These are phyloP conservation scores for Ommatoiulus sabulosus DNA, from an alignment of 2,888 invertebrate species.

Conservation along the genomic window DNA sequence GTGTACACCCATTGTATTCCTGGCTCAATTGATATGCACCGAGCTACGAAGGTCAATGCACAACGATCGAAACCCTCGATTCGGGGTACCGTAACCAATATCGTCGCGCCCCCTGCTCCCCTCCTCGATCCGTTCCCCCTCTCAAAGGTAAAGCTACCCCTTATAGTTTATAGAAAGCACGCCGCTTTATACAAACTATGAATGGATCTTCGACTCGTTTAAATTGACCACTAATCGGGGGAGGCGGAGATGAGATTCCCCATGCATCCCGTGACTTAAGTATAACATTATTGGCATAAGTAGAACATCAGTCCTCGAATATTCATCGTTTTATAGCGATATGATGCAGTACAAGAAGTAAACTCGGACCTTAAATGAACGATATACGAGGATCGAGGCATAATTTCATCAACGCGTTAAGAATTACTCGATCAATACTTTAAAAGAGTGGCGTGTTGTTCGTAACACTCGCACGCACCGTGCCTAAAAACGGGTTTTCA, in stretches of 20 bases:
- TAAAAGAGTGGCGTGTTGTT: no score
- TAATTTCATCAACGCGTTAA: no score
- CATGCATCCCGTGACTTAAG: background rate
- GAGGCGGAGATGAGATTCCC: background rate
- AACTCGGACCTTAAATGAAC: no score
- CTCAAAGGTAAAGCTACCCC: background rate
- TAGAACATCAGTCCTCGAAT: no score
- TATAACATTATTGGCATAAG: background rate
- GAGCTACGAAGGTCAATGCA: slow-evolving; percentile 15
- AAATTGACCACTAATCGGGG: slow-evolving; percentile 23
- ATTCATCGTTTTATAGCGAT: no score
- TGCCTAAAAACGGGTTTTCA: no score
- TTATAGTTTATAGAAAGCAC: background rate
- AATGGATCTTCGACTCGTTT: background rate
- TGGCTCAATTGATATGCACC: background rate
- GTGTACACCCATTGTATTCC: background rate
- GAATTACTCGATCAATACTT: no score
- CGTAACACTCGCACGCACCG: no score
- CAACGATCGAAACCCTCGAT: slow-evolving; percentile 17
- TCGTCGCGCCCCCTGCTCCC: background rate
- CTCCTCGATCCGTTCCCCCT: background rate
- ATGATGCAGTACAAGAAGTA: no score
- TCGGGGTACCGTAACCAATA: background rate
- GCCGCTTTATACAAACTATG: background rate
- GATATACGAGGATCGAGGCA: no score